phyloP scores from a whole-genome alignment of 1,140 invertebrate genomes.

The Anagrus nilaparvatae region DNA sequence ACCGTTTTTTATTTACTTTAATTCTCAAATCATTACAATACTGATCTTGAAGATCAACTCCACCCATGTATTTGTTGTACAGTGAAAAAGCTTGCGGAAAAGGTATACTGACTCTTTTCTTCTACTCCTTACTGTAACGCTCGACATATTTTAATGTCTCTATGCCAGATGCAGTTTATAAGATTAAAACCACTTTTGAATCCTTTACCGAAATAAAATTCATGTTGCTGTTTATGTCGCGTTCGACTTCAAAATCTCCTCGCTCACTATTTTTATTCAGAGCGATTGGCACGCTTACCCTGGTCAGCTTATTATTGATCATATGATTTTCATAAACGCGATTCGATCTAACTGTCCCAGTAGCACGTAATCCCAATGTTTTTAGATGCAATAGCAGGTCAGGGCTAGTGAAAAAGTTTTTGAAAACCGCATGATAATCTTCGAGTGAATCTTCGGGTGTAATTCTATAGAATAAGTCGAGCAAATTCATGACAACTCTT shows the following conservation, averaged over 20 bases:
- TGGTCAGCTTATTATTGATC: too few species aligned
- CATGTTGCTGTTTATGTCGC: not conserved
- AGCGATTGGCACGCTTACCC: not conserved
- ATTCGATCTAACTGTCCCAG: constrained; percentile 7
- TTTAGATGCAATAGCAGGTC: constrained; percentile 11
- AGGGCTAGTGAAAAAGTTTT: constrained; percentile 12
- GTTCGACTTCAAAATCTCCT: not conserved
- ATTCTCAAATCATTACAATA: constrained; percentile 6
- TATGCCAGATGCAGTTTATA: not conserved
- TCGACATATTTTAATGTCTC: not conserved
- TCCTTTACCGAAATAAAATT: constrained; percentile 8
- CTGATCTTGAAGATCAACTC: constrained; percentile 9
- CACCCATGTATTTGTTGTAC: constrained; percentile 3
- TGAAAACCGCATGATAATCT: constrained; percentile 9
- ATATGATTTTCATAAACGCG: too few species aligned
- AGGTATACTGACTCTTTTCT: constrained; percentile 9
- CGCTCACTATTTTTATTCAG: not conserved
- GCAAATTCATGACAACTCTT: constrained; percentile 2
- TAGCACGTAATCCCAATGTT: too few species aligned
- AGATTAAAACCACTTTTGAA: constrained; percentile 6
- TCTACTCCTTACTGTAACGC: not conserved
- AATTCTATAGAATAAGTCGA: not conserved
- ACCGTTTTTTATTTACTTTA: constrained; percentile 2
- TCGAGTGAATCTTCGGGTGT: not conserved
- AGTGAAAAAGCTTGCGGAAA: constrained; percentile 16